These are phyloP conservation scores for Tricholaema leucomelas DNA, from an alignment of 2,113 vertebrate species.

Conservation along the genomic window DNA sequence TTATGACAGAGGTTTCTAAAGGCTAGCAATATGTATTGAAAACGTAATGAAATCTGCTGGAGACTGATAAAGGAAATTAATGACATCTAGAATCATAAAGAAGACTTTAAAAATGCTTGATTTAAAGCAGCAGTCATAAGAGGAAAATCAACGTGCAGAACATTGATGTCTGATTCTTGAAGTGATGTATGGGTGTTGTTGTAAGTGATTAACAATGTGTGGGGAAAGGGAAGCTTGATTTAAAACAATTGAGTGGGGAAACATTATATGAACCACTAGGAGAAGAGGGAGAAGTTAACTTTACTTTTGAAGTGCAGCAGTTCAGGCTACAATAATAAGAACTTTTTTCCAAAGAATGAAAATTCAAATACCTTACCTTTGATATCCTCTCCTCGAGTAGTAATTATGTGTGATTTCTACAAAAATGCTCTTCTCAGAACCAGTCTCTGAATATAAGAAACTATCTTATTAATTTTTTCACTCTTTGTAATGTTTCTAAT, in stretches of 20 bases:
- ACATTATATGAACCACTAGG: background rate
- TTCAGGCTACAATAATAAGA: background rate
- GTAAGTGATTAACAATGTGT: background rate
- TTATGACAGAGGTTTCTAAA: slow-evolving; percentile 33
- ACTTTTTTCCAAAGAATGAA: background rate
- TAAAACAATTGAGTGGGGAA: background rate
- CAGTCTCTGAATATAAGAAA: background rate
- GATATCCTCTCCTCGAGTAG: background rate
- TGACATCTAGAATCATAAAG: slow-evolving; percentile 7
- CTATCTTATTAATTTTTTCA: slow-evolving; percentile 27
- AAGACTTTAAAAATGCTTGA: background rate
- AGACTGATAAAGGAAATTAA: slow-evolving; percentile 20
- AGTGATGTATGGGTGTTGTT: background rate
- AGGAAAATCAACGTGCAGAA: background rate
- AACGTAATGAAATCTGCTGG: slow-evolving; percentile 39
- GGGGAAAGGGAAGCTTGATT: background rate
- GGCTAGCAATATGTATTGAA: background rate
- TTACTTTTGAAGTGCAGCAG: background rate
- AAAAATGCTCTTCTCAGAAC: background rate
- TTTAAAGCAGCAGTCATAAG: background rate
- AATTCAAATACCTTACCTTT: slow-evolving; percentile 2
- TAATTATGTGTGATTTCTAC: background rate
- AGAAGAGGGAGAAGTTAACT: background rate
- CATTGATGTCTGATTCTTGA: background rate
- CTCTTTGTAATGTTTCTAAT: slow-evolving; percentile 32